Percentiles rank a stretch among this genome's conserved stretches.
phyloP scores from a whole-genome alignment of 2,797 vertebrate species.

The Psittacula derbiana region DNA sequence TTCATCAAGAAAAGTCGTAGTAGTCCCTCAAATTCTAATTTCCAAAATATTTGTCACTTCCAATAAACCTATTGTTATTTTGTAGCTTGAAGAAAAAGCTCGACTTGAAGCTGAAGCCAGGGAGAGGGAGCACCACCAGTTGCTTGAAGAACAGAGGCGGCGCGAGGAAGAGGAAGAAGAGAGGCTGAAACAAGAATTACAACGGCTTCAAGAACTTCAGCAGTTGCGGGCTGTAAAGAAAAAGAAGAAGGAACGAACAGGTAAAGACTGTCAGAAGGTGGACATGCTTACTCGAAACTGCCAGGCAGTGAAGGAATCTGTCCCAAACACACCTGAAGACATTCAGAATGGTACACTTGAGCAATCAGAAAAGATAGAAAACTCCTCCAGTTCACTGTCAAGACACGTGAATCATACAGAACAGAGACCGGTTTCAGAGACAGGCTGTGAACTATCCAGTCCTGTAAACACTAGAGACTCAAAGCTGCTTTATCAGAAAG shows the following conservation, averaged over 20 bases:
- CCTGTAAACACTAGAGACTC: conserved; percentile 68
- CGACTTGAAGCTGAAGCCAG: conserved; percentile 89
- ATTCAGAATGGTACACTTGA: conserved; percentile 76
- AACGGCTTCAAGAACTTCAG: conserved; percentile 89
- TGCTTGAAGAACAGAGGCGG: conserved; percentile 82
- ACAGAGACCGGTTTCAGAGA: conserved; percentile 62
- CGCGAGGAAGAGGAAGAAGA: conserved; percentile 82
- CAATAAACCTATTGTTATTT: background rate
- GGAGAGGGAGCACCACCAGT: conserved; percentile 84
- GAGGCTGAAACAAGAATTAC: conserved; percentile 87
- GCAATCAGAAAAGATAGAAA: conserved; percentile 73
- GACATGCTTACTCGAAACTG: conserved; percentile 77
- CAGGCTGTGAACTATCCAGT: conserved; percentile 24
- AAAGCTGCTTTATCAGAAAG: conserved; percentile 76
- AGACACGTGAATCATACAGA: conserved; percentile 73
- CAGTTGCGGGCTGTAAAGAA: conserved; percentile 89
- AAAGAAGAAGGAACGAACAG: conserved; percentile 91
- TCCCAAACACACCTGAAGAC: conserved; percentile 77
- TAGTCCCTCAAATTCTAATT: background rate
- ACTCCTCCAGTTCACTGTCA: conserved; percentile 56
- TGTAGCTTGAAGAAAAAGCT: conserved; percentile 93
- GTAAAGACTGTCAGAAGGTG: conserved; percentile 73
- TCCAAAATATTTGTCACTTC: background rate
- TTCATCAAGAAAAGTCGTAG: background rate
- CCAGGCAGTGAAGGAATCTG: conserved; percentile 82